A percentile compares a stretch with the other conserved stretches of the same genome.
Conservation (phyloP, 1,140 invertebrate species). For the Belonocnema kinseyi region DNA sequence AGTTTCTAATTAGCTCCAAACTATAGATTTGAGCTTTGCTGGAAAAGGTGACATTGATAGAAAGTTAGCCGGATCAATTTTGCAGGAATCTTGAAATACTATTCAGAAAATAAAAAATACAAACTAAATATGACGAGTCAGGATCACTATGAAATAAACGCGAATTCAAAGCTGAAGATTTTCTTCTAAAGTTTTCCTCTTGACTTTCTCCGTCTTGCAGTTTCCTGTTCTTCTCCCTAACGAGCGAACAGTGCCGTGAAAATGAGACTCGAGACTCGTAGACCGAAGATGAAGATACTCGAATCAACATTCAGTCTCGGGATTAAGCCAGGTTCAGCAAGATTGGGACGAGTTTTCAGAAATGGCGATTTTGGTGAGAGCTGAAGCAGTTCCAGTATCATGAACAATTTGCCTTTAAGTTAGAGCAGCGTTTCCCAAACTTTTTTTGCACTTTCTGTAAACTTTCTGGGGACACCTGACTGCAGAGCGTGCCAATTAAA, state of each 20-base stretch:
- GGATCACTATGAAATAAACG: neutral
- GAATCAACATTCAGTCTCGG: conserved; percentile 6
- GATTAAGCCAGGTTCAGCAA: conserved; percentile 19
- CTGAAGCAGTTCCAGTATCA: conserved; percentile 7
- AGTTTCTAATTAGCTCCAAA: no score
- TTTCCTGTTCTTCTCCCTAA: neutral
- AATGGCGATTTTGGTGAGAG: conserved; percentile 10
- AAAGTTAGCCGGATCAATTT: no score
- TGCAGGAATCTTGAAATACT: no score
- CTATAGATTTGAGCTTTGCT: no score
- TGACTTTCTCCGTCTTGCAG: neutral
- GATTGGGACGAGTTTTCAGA: neutral
- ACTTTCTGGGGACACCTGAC: no score
- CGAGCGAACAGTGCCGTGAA: conserved; percentile 25
- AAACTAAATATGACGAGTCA: no score
- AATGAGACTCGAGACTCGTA: conserved; percentile 29
- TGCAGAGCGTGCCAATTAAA: no score
- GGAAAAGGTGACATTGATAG: no score
- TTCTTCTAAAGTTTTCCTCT: neutral
- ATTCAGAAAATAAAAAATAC: no score
- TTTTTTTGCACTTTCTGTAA: no score
- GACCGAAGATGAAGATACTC: conserved; percentile 7
- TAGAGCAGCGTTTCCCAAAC: no score
- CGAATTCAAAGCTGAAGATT: neutral
- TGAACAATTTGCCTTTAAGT: conserved; percentile 3